Evolutionary conservation across 2,888 invertebrate species (phyloP).

Genomic region (Ptilodon capucinus): DNA sequence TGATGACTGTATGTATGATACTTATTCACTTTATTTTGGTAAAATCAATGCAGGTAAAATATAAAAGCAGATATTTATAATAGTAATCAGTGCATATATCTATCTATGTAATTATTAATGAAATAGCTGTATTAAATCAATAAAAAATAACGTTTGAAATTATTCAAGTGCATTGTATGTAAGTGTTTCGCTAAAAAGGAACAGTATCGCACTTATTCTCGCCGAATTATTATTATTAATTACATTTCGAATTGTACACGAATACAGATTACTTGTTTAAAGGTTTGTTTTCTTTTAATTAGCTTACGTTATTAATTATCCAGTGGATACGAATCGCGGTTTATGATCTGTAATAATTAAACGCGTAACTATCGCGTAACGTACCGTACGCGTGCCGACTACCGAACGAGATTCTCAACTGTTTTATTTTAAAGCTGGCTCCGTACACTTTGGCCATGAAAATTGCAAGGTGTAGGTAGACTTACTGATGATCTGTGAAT

Average conservation of each 20-base stretch:
- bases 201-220: no score
- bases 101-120: no score
- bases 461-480: slow-evolving; percentile 59
- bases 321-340: slow-evolving; percentile 26
- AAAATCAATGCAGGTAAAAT: no score
- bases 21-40: no score
- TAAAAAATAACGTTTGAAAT: no score
- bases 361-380: slow-evolving; percentile 52
- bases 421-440: slow-evolving; percentile 78
- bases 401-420: slow-evolving; percentile 70
- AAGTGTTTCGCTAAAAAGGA: no score
- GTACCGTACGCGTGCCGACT: slow-evolving; percentile 56
- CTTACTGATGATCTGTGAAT: slow-evolving; percentile 55
- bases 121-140: no score
- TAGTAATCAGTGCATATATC: no score
- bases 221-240: background rate
- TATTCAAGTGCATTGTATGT: no score
- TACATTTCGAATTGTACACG: background rate
- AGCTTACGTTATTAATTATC: slow-evolving; percentile 23
- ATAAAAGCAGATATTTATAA: no score
- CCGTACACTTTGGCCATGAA: slow-evolving; percentile 67
- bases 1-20: no score
- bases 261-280: background rate
- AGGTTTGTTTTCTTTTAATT: slow-evolving; percentile 9
- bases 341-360: slow-evolving; percentile 47